Conservation (phyloP, 2,113 vertebrate genomes). For the Leptodactylus fuscus region DNA sequence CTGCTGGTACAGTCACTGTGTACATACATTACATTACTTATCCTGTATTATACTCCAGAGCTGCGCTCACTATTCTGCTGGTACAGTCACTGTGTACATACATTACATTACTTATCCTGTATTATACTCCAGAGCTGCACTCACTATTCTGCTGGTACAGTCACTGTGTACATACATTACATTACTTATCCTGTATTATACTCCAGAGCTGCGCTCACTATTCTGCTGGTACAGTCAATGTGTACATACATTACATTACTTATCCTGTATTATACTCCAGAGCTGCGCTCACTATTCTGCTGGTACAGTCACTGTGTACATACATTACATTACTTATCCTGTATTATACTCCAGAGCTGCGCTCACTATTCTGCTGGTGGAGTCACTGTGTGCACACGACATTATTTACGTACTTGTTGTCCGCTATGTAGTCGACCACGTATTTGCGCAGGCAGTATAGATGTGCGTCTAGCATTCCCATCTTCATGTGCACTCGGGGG, state of each 20-base stretch:
- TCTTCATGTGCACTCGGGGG: slow-evolving; percentile 93
- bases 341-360: slow-evolving; percentile 17
- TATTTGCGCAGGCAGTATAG: slow-evolving; percentile 98
- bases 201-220: not conserved
- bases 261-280: slow-evolving; percentile 1
- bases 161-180: slow-evolving; percentile 8
- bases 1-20: no score
- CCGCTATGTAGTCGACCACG: slow-evolving; percentile 90
- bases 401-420: slow-evolving; percentile 85
- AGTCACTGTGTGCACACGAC: not conserved
- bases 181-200: not conserved
- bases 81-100: not conserved
- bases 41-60: not conserved
- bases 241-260: not conserved
- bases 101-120: not conserved
- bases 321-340: slow-evolving; percentile 6
- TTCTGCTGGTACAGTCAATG: not conserved
- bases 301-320: not conserved
- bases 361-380: not conserved
- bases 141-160: not conserved
- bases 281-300: slow-evolving; percentile 12
- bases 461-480: slow-evolving; percentile 93
- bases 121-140: slow-evolving; percentile 7
- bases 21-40: not conserved
- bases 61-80: slow-evolving; percentile 7